phyloP scores from a whole-genome alignment of 2,113 vertebrate genomes.

The Brachyistius frenatus region DNA sequence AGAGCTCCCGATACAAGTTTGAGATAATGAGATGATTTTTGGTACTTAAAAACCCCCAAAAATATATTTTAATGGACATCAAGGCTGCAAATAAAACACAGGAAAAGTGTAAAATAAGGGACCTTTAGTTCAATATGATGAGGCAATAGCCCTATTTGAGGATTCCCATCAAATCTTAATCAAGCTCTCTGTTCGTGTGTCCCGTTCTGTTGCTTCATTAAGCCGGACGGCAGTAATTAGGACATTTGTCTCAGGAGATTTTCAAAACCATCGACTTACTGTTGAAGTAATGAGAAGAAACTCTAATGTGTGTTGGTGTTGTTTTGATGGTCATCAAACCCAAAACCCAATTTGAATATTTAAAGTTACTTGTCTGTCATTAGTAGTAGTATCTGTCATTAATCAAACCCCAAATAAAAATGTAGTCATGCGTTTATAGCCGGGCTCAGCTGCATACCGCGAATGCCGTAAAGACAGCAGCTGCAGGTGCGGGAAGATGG shows the following conservation, averaged over 20 bases:
- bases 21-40: too few relatives aligned
- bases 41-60: too few relatives aligned
- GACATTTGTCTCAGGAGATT: neutral
- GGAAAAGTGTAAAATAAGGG: too few relatives aligned
- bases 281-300: neutral
- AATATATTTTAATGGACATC: too few relatives aligned
- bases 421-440: neutral
- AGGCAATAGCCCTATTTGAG: too few relatives aligned
- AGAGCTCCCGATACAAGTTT: too few relatives aligned
- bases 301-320: neutral
- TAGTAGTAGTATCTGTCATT: neutral
- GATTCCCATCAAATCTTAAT: too few relatives aligned
- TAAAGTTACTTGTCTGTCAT: neutral
- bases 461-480: neutral
- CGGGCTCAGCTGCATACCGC: neutral
- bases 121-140: too few relatives aligned
- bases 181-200: too few relatives aligned
- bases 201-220: too few relatives aligned
- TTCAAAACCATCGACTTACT: neutral
- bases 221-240: neutral
- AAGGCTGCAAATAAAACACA: too few relatives aligned
- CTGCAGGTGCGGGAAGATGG: constrained; percentile 46
- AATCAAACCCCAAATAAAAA: neutral
- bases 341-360: too few relatives aligned
- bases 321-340: neutral